Conservation (phyloP, 2,888 invertebrate species). For the Amblyjoppa fuscipennis region DNA sequence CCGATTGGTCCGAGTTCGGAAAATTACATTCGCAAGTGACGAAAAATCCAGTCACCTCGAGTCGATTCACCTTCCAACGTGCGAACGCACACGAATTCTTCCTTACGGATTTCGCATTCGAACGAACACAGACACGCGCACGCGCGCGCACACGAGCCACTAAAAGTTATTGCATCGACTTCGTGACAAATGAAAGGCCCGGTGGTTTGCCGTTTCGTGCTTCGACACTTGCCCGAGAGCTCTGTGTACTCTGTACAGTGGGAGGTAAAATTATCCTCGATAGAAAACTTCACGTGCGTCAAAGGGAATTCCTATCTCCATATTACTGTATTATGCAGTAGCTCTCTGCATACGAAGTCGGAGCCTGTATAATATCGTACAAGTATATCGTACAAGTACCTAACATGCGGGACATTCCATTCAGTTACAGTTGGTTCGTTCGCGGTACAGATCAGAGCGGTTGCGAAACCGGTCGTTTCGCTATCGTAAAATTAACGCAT, state of each 20-base stretch:
- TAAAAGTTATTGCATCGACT: neutral
- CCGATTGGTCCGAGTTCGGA: neutral
- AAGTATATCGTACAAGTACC: neutral
- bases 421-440: slow-evolving; percentile 51
- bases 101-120: slow-evolving; percentile 3
- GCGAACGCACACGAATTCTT: neutral
- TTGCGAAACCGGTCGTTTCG: slow-evolving; percentile 66
- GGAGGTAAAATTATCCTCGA: neutral
- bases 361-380: neutral
- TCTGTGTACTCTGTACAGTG: neutral
- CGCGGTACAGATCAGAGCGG: slow-evolving; percentile 57
- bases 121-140: neutral
- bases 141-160: neutral
- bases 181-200: slow-evolving; percentile 13
- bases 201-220: neutral
- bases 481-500: slow-evolving; percentile 66
- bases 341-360: slow-evolving; percentile 3
- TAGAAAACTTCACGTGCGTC: neutral
- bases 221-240: neutral
- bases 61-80: neutral
- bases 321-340: neutral
- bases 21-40: neutral
- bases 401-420: slow-evolving; percentile 55
- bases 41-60: neutral
- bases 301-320: neutral